Percentiles rank a stretch among this genome's conserved stretches.
Evolutionary conservation across 1,140 invertebrate genomes (phyloP).

Genomic region (Nixonia krombeini): DNA sequence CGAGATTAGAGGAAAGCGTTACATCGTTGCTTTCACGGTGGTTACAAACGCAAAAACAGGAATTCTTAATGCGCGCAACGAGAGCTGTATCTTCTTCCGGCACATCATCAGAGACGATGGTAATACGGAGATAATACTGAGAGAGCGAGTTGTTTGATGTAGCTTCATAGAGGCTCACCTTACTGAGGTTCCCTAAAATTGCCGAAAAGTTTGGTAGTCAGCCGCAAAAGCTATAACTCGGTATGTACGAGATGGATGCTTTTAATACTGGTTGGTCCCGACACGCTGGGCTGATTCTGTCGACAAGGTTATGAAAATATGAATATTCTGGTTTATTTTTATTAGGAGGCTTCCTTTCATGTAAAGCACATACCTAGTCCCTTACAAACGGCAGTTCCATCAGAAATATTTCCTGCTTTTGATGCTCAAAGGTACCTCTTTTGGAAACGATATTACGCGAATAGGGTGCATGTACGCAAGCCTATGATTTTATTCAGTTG

Average conservation of each 20-base stretch:
- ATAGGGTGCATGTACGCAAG: constrained; percentile 20
- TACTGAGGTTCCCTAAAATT: constrained; percentile 32
- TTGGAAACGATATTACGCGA: constrained; percentile 50
- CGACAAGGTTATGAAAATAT: constrained; percentile 55
- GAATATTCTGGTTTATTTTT: constrained; percentile 56
- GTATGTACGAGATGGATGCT: constrained; percentile 32
- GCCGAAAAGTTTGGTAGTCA: constrained; percentile 34
- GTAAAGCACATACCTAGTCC: constrained; percentile 20
- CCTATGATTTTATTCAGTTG: constrained; percentile 3
- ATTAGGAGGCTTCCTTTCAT: constrained; percentile 46
- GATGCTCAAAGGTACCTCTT: constrained; percentile 56
- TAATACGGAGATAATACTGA: constrained; percentile 18
- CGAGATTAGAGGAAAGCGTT: no score
- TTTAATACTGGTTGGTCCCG: constrained; percentile 36
- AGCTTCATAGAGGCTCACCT: constrained; percentile 10
- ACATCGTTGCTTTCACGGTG: neutral
- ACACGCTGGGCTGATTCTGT: constrained; percentile 5
- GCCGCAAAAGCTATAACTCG: constrained; percentile 21
- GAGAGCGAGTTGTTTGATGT: constrained; percentile 44
- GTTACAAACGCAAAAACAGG: neutral
- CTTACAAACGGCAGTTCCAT: constrained; percentile 45
- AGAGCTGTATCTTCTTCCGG: constrained; percentile 8
- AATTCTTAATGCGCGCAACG: constrained; percentile 1
- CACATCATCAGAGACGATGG: constrained; percentile 7
- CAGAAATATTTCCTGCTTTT: constrained; percentile 55